Percentiles rank a stretch among this genome's conserved stretches.
phyloP scores from a whole-genome alignment of 2,797 vertebrate species.

The Erpetoichthys calabaricus region DNA sequence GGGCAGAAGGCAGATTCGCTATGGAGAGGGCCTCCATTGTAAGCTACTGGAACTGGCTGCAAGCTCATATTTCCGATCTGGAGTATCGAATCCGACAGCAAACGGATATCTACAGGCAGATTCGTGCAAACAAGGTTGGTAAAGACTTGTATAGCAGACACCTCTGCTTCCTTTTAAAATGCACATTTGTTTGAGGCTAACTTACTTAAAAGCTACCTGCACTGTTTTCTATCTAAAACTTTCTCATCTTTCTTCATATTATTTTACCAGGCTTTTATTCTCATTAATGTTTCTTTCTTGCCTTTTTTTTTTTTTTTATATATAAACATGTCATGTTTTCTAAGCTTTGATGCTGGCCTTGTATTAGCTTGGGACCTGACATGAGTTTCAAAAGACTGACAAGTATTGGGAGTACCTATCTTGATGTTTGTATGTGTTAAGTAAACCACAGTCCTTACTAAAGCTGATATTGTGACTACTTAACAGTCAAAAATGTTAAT shows the following conservation, averaged over 20 bases:
- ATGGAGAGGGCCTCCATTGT: conserved; percentile 86
- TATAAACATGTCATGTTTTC: too few species aligned
- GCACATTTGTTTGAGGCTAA: too few species aligned
- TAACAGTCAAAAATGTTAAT: too few species aligned
- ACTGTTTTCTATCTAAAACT: background rate
- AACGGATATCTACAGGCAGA: conserved; percentile 92
- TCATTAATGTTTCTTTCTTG: too few species aligned
- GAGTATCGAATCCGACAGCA: conserved; percentile 97
- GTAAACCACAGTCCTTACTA: too few species aligned
- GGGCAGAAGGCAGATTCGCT: conserved; percentile 87
- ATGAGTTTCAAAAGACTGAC: too few species aligned
- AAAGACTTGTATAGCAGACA: background rate
- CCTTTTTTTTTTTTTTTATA: too few species aligned
- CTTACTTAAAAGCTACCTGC: conserved; percentile 10
- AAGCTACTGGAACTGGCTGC: conserved; percentile 98
- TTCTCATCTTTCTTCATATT: conserved; percentile 4
- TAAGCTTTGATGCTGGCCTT: too few species aligned
- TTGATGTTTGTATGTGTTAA: too few species aligned
- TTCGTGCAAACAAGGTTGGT: conserved; percentile 80
- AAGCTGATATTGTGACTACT: too few species aligned
- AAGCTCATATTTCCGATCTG: conserved; percentile 94
- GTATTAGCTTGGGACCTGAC: too few species aligned
- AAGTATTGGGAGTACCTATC: too few species aligned
- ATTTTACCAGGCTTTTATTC: background rate
- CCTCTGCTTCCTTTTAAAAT: conserved; percentile 14